Base-by-base conservation (phyloP, 53 echinoderm and acorn worm species). In the Henricia sp. region DNA sequence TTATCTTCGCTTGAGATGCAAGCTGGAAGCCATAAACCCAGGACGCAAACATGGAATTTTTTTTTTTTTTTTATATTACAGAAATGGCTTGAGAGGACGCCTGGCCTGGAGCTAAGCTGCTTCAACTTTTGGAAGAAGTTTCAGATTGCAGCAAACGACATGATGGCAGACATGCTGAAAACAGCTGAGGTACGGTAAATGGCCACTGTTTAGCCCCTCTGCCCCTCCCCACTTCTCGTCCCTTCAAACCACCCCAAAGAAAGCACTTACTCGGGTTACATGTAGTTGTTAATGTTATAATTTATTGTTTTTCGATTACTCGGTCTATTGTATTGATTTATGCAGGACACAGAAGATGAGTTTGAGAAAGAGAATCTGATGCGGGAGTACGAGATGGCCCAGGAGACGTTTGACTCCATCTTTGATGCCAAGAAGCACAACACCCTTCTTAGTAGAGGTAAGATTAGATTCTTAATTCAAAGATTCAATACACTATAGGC, bases 51-150 rank as follows among this genome's bases (percentile, higher is more conserved):
- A n/a, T n/a, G n/a, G n/a, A n/a, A n/a, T n/a, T 25, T 23, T 19
- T 6, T 23, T 2, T 70, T 50, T 5, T 72, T 51, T 51, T 0
- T 72, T 25, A 52, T 39, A n/a, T n/a, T n/a, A 33, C 50, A 97
- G 97, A 82, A 85, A 77, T 97, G 97, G 97, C 72, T 97, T 53
- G 97, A 94, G 58, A 85, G 97, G 39, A 92, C 88, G 19, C 97
- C 97, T 2, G 97, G 97, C 17, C 74, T 97, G 48, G 97, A 97
- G 30, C 63, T 52, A 60, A 86, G 86, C 69, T 88, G 94, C n/a
- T 97, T 94, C 77, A 78, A 94, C 72, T 97, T 97, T 83, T 92
- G 94, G 90, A 80, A 63, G 26, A 90, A 92, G 37, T 94, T 90
- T 37, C 72, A 64, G 4, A 69, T 75, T 28, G 86, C 78, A 3